Evolutionary conservation across 23 tunicate genomes (phyloP), one percentile per base, ranked within the genome.

Genomic region (Styela clava): DNA sequence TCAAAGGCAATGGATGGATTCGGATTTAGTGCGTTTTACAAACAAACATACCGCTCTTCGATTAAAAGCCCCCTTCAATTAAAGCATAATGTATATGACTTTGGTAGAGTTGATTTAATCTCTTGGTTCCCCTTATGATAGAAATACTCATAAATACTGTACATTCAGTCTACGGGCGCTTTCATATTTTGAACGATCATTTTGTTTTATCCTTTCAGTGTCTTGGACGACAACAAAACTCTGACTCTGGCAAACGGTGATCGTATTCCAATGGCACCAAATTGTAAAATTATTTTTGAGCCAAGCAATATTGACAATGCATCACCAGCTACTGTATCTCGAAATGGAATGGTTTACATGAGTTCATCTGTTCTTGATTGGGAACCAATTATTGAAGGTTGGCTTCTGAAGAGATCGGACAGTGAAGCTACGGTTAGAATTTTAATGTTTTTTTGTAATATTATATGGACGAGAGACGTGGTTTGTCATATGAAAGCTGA

Each of bases 321-420:
- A 1, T 93, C 98, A 3, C 98, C 98, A 2, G 98, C 98, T 7
- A 93, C 98, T 18, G 98, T 93, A 25, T 93, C 98, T 2, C 61
- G 98, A 44, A 93, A 93, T 69, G 98, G 98, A 34, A 93, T 93
- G 98, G 98, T 93, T 33, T 93, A 85, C 87, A 93, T 93, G 98
- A 87, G 94, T 79, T 93, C 98, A 16, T 93, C 98, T 35, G 98
- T 93, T 7, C 82, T 93, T 36, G 87, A 88, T 31, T 93, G 91
- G 89, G 76, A 78, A 36, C 98, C 98, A 0, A 87, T 93, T 29
- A 56, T 93, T 34, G 71, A 85, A 20, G 98, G 94, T 2, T 93
- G 98, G 98, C 84, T 93, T 0, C 82, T 83, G 37, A 87, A 85
- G 1, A 74, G 93, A 72, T 27, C 89, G 2, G 82, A 74, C 28